Evolutionary conservation across 2,888 invertebrate genomes (phyloP).

Genomic region (Torymus auratus): DNA sequence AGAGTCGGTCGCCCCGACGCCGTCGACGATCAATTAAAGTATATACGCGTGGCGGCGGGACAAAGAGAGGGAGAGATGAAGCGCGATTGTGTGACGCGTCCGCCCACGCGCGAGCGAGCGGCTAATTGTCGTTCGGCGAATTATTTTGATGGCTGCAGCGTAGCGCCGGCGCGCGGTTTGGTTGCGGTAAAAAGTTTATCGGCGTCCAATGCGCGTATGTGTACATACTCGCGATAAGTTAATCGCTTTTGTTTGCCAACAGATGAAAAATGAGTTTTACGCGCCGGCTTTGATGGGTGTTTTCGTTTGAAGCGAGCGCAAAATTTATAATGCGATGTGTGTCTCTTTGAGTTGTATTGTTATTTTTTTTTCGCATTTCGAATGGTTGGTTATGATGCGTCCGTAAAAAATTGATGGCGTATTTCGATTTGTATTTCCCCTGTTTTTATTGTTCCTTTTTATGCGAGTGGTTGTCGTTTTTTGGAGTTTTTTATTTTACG

Average conservation of each 20-base stretch:
- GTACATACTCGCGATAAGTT: constrained; percentile 16
- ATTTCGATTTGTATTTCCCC: too few species aligned
- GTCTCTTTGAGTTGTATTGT: background rate
- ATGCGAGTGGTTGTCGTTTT: too few species aligned
- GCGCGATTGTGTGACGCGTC: background rate
- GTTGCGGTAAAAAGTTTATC: too few species aligned
- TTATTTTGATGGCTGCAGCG: background rate
- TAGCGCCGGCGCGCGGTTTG: background rate
- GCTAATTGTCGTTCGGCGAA: background rate
- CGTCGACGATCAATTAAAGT: constrained; percentile 44
- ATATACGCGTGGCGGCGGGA: background rate
- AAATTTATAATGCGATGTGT: too few species aligned
- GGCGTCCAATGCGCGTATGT: too few species aligned
- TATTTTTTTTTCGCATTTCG: too few species aligned
- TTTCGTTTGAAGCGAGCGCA: background rate
- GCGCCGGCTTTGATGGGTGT: background rate
- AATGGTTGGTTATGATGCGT: too few species aligned
- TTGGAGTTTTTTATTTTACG: too few species aligned
- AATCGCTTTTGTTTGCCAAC: constrained; percentile 7
- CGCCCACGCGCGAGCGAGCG: constrained; percentile 13
- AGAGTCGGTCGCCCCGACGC: background rate
- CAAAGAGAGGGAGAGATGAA: background rate
- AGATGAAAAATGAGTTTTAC: background rate
- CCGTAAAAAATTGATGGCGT: too few species aligned
- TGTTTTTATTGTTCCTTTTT: too few species aligned